Base-by-base conservation (phyloP, 1,140 invertebrate genomes). In the Papilio aristodemus region DNA sequence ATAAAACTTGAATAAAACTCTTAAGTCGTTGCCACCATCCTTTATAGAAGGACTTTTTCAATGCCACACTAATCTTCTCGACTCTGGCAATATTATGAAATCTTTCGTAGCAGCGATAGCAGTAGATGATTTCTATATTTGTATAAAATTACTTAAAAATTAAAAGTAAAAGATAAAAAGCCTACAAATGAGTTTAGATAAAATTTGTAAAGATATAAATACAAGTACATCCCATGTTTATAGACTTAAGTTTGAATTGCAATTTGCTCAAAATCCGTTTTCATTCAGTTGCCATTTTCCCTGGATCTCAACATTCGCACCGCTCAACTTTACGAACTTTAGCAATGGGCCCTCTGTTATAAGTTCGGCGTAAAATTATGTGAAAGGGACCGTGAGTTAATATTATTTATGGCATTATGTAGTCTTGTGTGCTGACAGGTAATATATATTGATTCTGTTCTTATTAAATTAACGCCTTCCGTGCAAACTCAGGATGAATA, bases 1-100 rank as follows among this genome's bases (percentile, higher is more conserved):
- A 62, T 62, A 17, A 62, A 62, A 62, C 59, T 62, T 38, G 36
- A 62, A 62, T 62, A 62, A 62, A 38, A 25, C 46, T 54, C 46
- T 54, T 54, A 54, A 54, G 46, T 54, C 14, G 36, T 62, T 37
- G 32, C 27, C 32, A 62, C 32, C 36, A 38, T 62, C 14, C 32
- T 38, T 17, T 17, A 37, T 37, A 36, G n/a, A 19, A 17, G 3
- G 36, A 36, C 59, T 62, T 62, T 37, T 62, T 62, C 36, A 62
- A 19, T 62, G 59, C 17, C 59, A 37, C 0, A 37, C 14, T 38
- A 62, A 62, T 19, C 59, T 39, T 37, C 3, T 39, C 17, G 2
- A 8, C 59, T 62, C 59, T 22, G 46, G 17, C 17, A 25, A 17
- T 39, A 38, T 62, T 62, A 62, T 62, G 36, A 39, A 38, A 13